Evolutionary conservation across 2,113 vertebrate species (phyloP), one percentile per base, ranked within the genome.

Genomic region (Nesospiza acunhae): DNA sequence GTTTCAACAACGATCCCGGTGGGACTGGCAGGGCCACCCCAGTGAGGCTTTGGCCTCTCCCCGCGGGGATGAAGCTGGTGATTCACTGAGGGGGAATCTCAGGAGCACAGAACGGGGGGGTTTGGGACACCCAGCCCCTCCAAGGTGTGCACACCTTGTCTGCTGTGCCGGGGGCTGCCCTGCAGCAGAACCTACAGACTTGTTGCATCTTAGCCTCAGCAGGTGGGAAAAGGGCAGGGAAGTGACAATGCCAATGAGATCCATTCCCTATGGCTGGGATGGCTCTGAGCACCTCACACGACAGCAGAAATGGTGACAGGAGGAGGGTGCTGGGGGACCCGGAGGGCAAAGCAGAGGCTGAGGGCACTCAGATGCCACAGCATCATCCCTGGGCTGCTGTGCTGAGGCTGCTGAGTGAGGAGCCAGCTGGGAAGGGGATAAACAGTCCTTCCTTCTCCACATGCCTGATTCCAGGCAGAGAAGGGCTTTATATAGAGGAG

Each of bases 11-110:
- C 8, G 2, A 4, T 24, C 52, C 81, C 1, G 0, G 23, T 26
- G 67, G 56, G 58, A 67, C 23, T 4, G 0, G 0, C 9, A 60
- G 41, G 44, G 35, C 37, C 72, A 33, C 3, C 11, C 9, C 27
- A 1, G 0, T 0, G 1, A 37, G 53, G 37, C 31, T 77, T 5
- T 52, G 46, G 17, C 47, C 33, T 55, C 33, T 69, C 10, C 56
- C 39, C 0, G 0, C 23, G 5, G 30, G 62, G 49, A 22, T 35
- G 35, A 73, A 73, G 35, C 44, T 6, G 7, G 7, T 11, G 33
- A 56, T 56, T 42, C 50, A 39, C 28, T 2, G 13, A 42, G 37
- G 50, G 11, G 55, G 22, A 23, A 39, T 27, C 24, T 68, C 31
- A 58, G 47, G 27, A 90, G 18, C 10, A 30, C 0, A 5, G 17